Evolutionary conservation across 2,113 vertebrate genomes (phyloP).

Genomic region (Hiodon alosoides): DNA sequence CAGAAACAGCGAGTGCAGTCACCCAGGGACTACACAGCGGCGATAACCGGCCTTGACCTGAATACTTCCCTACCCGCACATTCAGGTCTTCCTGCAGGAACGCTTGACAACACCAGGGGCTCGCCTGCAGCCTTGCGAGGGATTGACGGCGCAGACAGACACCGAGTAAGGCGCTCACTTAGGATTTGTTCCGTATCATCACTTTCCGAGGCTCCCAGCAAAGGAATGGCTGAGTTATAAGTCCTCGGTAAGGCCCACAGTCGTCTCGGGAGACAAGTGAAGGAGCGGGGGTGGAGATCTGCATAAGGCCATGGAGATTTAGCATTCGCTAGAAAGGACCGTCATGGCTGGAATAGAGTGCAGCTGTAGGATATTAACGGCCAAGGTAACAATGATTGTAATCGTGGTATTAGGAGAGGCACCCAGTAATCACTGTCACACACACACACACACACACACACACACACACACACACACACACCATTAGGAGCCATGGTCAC

Average conservation of each 20-base stretch:
- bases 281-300: background rate
- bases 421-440: conserved; percentile 29
- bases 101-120: background rate
- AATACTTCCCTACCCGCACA: background rate
- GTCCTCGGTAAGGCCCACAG: background rate
- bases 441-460: background rate
- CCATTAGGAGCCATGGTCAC: conserved; percentile 9
- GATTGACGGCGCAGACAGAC: too few relatives aligned
- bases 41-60: conserved; percentile 30
- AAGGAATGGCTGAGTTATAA: background rate
- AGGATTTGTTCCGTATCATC: too few relatives aligned
- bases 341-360: background rate
- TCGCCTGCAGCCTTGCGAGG: background rate
- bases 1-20: background rate
- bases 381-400: conserved; percentile 24
- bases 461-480: conserved; percentile 23
- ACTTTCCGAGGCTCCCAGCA: background rate
- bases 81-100: background rate
- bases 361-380: conserved; percentile 32
- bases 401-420: conserved; percentile 21
- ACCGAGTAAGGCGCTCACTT: too few relatives aligned
- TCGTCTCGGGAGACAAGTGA: background rate
- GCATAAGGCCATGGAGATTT: conserved; percentile 11
- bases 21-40: conserved; percentile 16
- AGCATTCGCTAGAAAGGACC: background rate